Evolutionary conservation across 2,113 vertebrate genomes (phyloP).

Genomic region (Ceuthmochares aereus): DNA sequence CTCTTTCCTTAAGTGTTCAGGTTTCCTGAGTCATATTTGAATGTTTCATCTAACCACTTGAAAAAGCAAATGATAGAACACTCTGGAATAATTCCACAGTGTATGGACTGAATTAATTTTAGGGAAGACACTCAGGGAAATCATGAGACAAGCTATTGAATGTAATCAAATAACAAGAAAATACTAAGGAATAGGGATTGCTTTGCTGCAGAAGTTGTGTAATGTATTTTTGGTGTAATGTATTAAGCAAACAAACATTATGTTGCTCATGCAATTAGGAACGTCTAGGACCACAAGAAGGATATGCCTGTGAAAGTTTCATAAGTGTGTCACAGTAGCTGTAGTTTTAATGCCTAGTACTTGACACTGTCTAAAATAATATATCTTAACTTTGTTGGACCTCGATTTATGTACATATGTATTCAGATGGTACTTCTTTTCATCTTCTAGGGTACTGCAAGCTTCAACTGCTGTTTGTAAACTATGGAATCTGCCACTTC

Average conservation of each 20-base stretch:
- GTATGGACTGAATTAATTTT: not conserved
- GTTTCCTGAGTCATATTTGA: not conserved
- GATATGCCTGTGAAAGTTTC: not conserved
- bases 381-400: not conserved
- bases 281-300: not conserved
- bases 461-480: not conserved
- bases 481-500: not conserved
- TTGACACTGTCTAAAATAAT: not conserved
- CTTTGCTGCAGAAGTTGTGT: not conserved
- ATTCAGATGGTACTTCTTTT: not conserved
- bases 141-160: not conserved
- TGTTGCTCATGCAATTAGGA: not conserved
- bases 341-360: not conserved
- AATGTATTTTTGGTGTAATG: not conserved
- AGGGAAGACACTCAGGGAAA: not conserved
- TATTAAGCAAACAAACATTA: not conserved
- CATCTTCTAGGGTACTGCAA: accelerated
- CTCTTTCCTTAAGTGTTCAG: accelerated
- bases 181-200: not conserved
- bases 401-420: not conserved
- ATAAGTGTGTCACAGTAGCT: not conserved
- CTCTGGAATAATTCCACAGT: not conserved
- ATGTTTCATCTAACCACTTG: not conserved
- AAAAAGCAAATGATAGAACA: not conserved
- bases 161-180: not conserved